A percentile compares a stretch with the other conserved stretches of the same genome.
These are phyloP conservation scores for Sylvicola fuscatus DNA, from an alignment of 2,888 invertebrate species.

Conservation along the genomic window DNA sequence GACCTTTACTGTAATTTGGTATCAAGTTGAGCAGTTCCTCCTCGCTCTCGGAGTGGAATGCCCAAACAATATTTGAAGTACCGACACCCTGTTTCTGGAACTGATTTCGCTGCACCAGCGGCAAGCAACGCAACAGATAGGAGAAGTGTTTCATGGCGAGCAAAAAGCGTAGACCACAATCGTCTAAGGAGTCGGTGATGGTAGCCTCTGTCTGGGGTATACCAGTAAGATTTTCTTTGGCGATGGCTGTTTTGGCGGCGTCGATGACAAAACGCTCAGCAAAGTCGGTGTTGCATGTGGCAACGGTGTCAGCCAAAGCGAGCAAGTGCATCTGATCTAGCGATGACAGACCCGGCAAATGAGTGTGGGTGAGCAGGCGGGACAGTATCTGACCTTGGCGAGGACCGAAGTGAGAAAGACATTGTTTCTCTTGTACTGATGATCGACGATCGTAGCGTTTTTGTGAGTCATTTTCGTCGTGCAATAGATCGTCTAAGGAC, in stretches of 20 bases:
- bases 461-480: conserved; percentile 45
- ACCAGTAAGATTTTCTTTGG: conserved; percentile 39
- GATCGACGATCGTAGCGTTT: conserved; percentile 38
- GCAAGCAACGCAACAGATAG: conserved; percentile 82
- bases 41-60: conserved; percentile 95
- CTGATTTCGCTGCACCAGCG: conserved; percentile 67
- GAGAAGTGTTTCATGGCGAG: conserved; percentile 96
- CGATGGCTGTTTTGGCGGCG: conserved; percentile 42
- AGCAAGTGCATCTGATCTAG: conserved; percentile 98
- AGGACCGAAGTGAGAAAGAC: conserved; percentile 70
- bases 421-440: conserved; percentile 51
- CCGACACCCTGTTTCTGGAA: conserved; percentile 74
- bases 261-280: conserved; percentile 61
- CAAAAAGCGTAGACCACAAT: conserved; percentile 89
- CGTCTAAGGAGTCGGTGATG: conserved; percentile 70
- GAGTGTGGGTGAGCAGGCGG: conserved; percentile 81
- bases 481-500: conserved; percentile 56
- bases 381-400: conserved; percentile 71
- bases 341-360: conserved; percentile 83
- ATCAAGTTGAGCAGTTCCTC: conserved; percentile 81
- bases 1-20: conserved; percentile 69
- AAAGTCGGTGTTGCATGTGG: conserved; percentile 76
- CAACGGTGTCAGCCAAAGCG: conserved; percentile 96
- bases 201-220: conserved; percentile 33
- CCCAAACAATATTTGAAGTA: conserved; percentile 91